Percentiles rank a stretch among this genome's conserved stretches.
Conservation (phyloP, 2,797 vertebrate species). For the Clarias laeviceps region DNA sequence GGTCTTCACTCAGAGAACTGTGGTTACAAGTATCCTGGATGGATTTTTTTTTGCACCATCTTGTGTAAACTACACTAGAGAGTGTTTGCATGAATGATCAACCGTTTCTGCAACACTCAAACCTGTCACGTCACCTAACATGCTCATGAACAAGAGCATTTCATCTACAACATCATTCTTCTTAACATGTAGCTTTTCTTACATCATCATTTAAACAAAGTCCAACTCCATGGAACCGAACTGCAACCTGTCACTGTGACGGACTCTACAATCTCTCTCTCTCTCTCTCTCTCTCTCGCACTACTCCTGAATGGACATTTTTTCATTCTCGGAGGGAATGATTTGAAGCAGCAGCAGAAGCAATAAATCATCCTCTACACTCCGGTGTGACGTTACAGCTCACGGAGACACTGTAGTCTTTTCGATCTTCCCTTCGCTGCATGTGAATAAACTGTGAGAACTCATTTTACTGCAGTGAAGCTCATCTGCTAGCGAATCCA, state of each 20-base stretch:
- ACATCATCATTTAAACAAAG: background rate
- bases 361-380: slow-evolving; percentile 22
- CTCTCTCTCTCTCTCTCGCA: background rate
- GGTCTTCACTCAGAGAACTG: too few relatives aligned
- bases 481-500: background rate
- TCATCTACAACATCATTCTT: background rate
- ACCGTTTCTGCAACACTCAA: background rate
- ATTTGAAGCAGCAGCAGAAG: background rate
- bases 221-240: background rate
- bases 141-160: background rate
- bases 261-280: background rate
- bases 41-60: background rate
- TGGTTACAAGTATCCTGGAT: background rate
- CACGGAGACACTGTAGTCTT: background rate
- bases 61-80: background rate
- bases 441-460: background rate
- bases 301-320: slow-evolving; percentile 19
- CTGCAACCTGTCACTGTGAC: background rate
- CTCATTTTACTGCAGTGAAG: background rate
- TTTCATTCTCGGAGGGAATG: background rate
- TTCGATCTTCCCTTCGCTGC: background rate
- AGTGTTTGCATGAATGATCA: background rate
- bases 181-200: background rate
- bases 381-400: background rate
- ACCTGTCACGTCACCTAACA: background rate